A percentile compares a stretch with the other conserved stretches of the same genome.
Conservation (phyloP, 2,113 vertebrate genomes). For the Perca fluviatilis region DNA sequence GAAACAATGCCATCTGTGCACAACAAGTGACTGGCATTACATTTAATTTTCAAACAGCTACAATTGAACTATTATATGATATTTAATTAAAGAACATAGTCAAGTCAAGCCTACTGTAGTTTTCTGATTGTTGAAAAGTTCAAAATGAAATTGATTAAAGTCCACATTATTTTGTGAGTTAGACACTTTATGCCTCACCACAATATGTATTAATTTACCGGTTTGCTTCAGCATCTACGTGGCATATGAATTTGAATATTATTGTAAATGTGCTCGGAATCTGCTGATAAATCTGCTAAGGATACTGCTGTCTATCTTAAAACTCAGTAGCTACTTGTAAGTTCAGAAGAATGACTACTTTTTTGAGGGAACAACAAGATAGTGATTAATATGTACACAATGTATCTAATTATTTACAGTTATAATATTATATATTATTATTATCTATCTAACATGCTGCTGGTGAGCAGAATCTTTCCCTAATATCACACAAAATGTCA, state of each 20-base stretch:
- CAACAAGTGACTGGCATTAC: background rate
- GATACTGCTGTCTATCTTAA: background rate
- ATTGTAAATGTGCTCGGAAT: background rate
- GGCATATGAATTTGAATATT: background rate
- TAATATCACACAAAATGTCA: background rate
- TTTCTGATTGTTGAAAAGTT: background rate
- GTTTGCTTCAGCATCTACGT: background rate
- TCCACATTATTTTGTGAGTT: background rate
- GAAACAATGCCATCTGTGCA: slow-evolving; percentile 42
- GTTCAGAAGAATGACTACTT: background rate
- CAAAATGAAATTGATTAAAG: background rate
- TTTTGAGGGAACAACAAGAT: background rate
- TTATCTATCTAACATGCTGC: background rate
- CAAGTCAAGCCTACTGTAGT: background rate
- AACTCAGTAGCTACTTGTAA: background rate
- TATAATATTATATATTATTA: too few relatives aligned
- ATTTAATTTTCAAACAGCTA: background rate
- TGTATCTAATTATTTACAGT: too few relatives aligned
- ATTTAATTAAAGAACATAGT: background rate
- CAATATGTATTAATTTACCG: background rate
- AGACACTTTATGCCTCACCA: background rate
- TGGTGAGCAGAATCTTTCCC: background rate
- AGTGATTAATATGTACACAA: too few relatives aligned
- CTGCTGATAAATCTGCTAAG: background rate
- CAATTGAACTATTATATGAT: background rate